phyloP scores from a whole-genome alignment of 1,140 invertebrate species.

The Battus philenor region DNA sequence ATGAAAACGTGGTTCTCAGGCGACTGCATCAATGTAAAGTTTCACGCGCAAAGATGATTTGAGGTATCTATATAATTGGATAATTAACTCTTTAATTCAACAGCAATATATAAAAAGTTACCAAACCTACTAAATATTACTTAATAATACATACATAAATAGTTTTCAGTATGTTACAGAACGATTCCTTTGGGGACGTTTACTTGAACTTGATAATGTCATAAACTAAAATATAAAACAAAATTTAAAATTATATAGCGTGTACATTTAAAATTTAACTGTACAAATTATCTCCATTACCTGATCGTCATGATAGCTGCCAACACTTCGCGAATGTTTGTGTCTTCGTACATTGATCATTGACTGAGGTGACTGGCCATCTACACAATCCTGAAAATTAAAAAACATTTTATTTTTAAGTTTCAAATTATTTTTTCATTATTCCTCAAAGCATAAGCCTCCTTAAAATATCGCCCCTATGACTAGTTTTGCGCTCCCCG shows the following conservation, averaged over 20 bases:
- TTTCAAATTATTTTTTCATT: too few species aligned
- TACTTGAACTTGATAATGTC: not conserved
- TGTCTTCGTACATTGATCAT: constrained; percentile 45
- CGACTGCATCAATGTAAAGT: too few species aligned
- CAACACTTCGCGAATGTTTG: constrained; percentile 66
- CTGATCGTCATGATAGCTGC: constrained; percentile 68
- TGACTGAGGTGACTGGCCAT: constrained; percentile 54
- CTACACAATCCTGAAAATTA: constrained; percentile 67
- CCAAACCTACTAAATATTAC: not conserved
- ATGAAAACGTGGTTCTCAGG: too few species aligned
- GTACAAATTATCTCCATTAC: constrained; percentile 25
- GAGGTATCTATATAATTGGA: too few species aligned
- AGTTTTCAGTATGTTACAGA: constrained; percentile 5
- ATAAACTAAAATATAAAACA: constrained; percentile 12
- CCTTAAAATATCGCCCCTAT: too few species aligned
- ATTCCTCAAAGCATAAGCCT: too few species aligned
- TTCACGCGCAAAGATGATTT: too few species aligned
- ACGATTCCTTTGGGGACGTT: constrained; percentile 11
- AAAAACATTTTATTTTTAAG: too few species aligned
- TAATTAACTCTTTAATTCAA: too few species aligned
- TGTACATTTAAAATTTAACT: not conserved
- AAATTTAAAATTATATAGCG: not conserved
- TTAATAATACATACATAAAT: constrained; percentile 15
- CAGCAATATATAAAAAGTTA: not conserved
- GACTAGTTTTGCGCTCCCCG: too few species aligned